Evolutionary conservation across 2,113 vertebrate species (phyloP).

Genomic region (Anhinga anhinga): DNA sequence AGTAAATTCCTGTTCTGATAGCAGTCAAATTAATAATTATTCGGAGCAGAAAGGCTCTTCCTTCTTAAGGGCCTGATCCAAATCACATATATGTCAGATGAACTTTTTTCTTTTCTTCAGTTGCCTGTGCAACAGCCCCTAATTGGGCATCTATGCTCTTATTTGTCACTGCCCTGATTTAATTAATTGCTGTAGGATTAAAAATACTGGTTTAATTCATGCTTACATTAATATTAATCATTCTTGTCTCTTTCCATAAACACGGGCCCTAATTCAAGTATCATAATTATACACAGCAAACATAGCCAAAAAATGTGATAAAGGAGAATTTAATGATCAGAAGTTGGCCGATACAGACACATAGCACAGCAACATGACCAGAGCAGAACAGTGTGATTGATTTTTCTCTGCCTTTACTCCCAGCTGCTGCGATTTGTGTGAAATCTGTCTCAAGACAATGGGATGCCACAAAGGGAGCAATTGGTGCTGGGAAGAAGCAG

Average conservation of each 20-base stretch:
- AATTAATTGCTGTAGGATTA: background rate
- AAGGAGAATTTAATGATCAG: constrained; percentile 6
- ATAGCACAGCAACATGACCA: background rate
- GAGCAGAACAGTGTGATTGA: background rate
- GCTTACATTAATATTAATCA: background rate
- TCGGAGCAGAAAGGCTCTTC: background rate
- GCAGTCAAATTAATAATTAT: background rate
- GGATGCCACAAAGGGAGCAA: background rate
- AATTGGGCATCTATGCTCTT: background rate
- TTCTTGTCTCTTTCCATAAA: constrained; percentile 11
- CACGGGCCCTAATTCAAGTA: background rate
- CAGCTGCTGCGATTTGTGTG: background rate
- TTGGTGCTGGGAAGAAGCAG: background rate
- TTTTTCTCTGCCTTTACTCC: background rate
- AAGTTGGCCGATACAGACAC: background rate
- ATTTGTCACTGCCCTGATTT: background rate
- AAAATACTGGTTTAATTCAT: constrained; percentile 36
- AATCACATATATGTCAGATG: background rate
- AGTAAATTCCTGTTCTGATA: background rate
- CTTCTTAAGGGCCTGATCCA: background rate
- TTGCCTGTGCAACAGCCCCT: background rate
- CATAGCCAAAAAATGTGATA: background rate
- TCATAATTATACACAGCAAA: background rate
- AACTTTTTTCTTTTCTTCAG: background rate
- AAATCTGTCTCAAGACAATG: background rate